phyloP scores from a whole-genome alignment of 2,888 invertebrate genomes.

The Gryllus longicercus region DNA sequence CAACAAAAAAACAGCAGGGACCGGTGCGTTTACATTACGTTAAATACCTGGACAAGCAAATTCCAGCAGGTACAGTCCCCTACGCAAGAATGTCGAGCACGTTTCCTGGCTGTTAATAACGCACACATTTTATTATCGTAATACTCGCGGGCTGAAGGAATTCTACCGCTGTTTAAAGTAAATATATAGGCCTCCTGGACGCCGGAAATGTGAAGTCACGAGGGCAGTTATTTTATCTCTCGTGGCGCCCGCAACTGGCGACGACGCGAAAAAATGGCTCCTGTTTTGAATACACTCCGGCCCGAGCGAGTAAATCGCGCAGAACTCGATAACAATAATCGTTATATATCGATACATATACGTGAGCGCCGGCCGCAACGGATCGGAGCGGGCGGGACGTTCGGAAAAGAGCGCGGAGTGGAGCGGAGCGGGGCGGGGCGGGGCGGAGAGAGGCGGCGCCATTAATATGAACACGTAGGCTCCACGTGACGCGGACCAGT shows the following conservation, averaged over 20 bases:
- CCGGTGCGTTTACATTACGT: background rate
- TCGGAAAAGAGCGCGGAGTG: too few relatives aligned
- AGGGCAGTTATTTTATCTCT: background rate
- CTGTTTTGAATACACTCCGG: slow-evolving; percentile 10
- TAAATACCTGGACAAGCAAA: slow-evolving; percentile 17
- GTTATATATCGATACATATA: slow-evolving; percentile 17
- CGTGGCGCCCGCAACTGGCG: background rate
- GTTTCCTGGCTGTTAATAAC: slow-evolving; percentile 8
- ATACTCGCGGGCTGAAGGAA: background rate
- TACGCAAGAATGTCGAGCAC: background rate
- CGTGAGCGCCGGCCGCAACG: background rate
- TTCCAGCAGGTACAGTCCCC: slow-evolving; percentile 1
- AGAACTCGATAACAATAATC: slow-evolving; percentile 17
- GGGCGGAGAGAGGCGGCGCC: background rate
- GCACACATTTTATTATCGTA: slow-evolving; percentile 11
- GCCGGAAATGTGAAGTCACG: background rate
- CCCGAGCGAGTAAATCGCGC: background rate
- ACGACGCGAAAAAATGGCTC: slow-evolving; percentile 4
- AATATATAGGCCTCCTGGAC: background rate
- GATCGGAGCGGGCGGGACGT: too few relatives aligned
- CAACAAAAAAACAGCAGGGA: background rate
- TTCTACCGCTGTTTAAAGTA: slow-evolving; percentile 1
- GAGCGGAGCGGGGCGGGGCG: background rate
- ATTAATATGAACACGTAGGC: slow-evolving; percentile 1
- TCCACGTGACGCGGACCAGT: background rate